A percentile compares a stretch with the other conserved stretches of the same genome.
phyloP scores from a whole-genome alignment of 1,140 invertebrate species.

The Papilio glaucus region DNA sequence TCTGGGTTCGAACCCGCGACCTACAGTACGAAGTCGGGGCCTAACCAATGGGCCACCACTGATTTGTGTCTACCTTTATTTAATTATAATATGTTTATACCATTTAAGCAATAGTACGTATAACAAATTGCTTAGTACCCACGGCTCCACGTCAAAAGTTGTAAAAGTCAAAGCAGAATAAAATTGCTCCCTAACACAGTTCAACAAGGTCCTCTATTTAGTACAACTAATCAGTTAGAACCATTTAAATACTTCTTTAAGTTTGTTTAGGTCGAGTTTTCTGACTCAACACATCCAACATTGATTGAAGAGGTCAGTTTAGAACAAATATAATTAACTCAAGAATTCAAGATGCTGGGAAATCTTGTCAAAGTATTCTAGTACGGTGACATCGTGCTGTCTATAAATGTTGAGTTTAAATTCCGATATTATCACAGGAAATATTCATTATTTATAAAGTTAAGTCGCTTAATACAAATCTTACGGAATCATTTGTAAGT shows the following conservation, averaged over 20 bases:
- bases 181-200: background rate
- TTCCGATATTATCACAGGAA: background rate
- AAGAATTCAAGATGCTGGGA: background rate
- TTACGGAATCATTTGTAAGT: too few relatives aligned
- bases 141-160: background rate
- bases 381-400: background rate
- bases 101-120: too few relatives aligned
- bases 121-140: too few relatives aligned
- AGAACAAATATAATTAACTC: background rate
- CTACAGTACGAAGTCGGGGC: too few relatives aligned
- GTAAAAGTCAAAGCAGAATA: background rate
- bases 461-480: too few relatives aligned
- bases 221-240: slow-evolving; percentile 24
- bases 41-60: too few relatives aligned
- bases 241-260: background rate
- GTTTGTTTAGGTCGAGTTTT: background rate
- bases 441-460: too few relatives aligned
- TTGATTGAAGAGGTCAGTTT: slow-evolving; percentile 22
- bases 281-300: slow-evolving; percentile 11
- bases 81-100: too few relatives aligned
- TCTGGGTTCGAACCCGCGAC: too few relatives aligned
- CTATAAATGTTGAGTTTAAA: background rate
- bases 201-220: slow-evolving; percentile 8
- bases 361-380: background rate
- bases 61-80: too few relatives aligned